A percentile compares a stretch with the other conserved stretches of the same genome.
Evolutionary conservation across 2,113 vertebrate species (phyloP).

Genomic region (Antechinus flavipes): DNA sequence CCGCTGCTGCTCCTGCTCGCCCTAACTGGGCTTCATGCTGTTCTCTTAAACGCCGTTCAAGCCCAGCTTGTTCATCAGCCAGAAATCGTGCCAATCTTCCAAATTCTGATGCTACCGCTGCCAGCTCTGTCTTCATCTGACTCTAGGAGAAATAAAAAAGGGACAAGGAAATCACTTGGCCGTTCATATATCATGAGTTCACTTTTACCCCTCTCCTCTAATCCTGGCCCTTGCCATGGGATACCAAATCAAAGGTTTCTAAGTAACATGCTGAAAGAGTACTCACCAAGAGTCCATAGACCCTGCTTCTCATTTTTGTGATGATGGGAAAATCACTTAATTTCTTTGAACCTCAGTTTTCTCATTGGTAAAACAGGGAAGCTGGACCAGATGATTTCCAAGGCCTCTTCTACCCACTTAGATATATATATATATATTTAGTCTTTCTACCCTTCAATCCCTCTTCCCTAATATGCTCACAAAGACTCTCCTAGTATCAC

Average conservation of each 20-base stretch:
- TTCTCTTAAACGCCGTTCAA: slow-evolving; percentile 82
- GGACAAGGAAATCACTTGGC: slow-evolving; percentile 83
- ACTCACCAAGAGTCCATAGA: slow-evolving; percentile 29
- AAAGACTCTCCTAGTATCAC: background rate
- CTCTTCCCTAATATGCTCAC: background rate
- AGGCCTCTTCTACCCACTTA: background rate
- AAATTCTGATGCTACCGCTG: slow-evolving; percentile 84
- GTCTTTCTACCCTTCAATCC: background rate
- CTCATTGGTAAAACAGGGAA: background rate
- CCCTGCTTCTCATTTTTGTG: background rate
- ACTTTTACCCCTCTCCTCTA: slow-evolving; percentile 36
- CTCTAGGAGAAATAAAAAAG: slow-evolving; percentile 76
- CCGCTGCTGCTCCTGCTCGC: slow-evolving; percentile 67
- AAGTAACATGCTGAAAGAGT: slow-evolving; percentile 40
- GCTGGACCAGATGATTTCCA: background rate
- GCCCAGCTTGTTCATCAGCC: slow-evolving; percentile 82
- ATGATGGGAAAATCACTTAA: slow-evolving; percentile 27
- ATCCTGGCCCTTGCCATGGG: slow-evolving; percentile 48
- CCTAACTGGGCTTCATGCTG: slow-evolving; percentile 81
- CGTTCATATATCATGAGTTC: slow-evolving; percentile 54
- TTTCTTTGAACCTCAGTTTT: background rate
- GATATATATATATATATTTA: background rate
- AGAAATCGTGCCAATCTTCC: slow-evolving; percentile 84
- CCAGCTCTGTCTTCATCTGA: slow-evolving; percentile 83
- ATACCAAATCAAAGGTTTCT: slow-evolving; percentile 80